Evolutionary conservation across 1,140 invertebrate genomes (phyloP).

Genomic region (Watersipora subatra): DNA sequence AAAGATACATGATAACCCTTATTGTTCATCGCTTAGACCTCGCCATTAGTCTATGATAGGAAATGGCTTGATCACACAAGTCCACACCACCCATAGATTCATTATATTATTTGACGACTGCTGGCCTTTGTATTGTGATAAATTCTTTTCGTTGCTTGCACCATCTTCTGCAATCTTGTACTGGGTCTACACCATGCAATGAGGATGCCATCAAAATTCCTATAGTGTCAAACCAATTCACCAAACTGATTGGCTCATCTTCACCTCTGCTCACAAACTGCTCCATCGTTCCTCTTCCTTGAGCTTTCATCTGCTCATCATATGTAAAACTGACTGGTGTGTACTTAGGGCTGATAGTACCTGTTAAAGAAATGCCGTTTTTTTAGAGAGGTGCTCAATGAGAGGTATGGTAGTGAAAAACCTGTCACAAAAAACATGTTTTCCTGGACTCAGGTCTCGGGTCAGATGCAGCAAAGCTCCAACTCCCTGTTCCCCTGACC

Average conservation of each 20-base stretch:
- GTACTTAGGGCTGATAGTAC: background rate
- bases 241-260: conserved; percentile 6
- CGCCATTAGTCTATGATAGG: conserved; percentile 32
- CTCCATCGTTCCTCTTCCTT: background rate
- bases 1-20: conserved; percentile 38
- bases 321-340: background rate
- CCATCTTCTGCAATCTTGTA: conserved; percentile 23
- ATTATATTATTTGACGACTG: conserved; percentile 41
- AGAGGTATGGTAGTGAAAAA: conserved; percentile 22
- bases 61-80: conserved; percentile 39
- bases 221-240: conserved; percentile 12
- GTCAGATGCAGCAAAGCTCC: conserved; percentile 21
- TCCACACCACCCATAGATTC: conserved; percentile 42
- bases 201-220: conserved; percentile 33
- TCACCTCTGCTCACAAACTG: background rate
- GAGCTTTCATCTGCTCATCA: background rate
- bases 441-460: conserved; percentile 19
- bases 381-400: background rate
- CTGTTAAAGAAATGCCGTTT: background rate
- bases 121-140: conserved; percentile 34
- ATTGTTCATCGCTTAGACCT: conserved; percentile 38
- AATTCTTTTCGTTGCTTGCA: conserved; percentile 20
- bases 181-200: conserved; percentile 30
- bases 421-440: conserved; percentile 27
- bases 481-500: background rate